Base-by-base conservation (phyloP, 2,888 invertebrate species). In the Camponotus fellah region DNA sequence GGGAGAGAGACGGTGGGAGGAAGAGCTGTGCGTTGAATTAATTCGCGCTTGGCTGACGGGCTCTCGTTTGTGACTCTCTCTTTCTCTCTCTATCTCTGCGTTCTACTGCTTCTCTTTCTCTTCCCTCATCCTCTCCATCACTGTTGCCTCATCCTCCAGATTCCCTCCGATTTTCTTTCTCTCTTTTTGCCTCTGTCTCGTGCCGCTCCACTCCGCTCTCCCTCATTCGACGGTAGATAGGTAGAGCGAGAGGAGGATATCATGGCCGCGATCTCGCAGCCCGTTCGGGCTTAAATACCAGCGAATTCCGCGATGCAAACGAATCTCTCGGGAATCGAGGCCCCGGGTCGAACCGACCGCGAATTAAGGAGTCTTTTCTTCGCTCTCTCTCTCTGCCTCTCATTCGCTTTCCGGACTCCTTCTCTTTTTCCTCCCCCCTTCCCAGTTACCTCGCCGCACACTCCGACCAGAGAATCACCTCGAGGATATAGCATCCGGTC, bases 1-100 rank as follows among this genome's bases (percentile, higher is more conserved):
- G 62, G 32, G 79, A 58, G 64, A 62, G 69, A 53, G 66, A 86
- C 81, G 60, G 81, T 82, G 74, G 66, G 74, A 68, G 12, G 75
- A 49, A 81, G 83, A 89, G 88, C 90, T 91, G 92, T 91, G 93
- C 92, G 93, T 92, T 93, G 94, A 94, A 94, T 94, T 94, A 94
- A 94, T 94, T 94, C 91, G 93, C 92, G 93, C 93, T 94, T 92
- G 93, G 92, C 90, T 91, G 92, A 93, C 93, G 91, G 90, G 91
- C 90, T 90, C 87, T 87, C 90, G 87, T 89, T 91, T 90, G 90
- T 86, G 89, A 89, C 89, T 84, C 69, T 84, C 68, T 17, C 49
- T 49, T n/a, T 49, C n/a, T 49, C 49, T 46, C 43, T 46, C 43
- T 14, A 0, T 43, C 89, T 88, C 17, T 86, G 65, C 87, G 83